A percentile compares a stretch with the other conserved stretches of the same genome.
phyloP scores from a whole-genome alignment of 1,140 invertebrate genomes.

The Euura lappo region DNA sequence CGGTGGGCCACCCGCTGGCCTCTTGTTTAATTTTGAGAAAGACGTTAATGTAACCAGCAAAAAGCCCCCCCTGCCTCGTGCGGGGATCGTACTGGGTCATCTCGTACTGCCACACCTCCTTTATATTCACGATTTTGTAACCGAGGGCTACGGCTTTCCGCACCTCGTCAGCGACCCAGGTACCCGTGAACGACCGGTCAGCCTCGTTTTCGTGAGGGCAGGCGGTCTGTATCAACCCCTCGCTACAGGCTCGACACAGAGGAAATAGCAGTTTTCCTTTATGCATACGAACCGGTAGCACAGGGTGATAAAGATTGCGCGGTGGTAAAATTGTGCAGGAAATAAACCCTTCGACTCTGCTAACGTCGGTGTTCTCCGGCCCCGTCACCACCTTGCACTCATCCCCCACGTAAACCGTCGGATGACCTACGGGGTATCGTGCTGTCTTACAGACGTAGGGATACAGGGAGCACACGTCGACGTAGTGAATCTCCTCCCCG shows the following conservation, averaged over 20 bases:
- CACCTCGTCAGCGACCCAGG: constrained; percentile 5
- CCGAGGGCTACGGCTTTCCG: too few species aligned
- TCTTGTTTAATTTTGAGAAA: constrained; percentile 51
- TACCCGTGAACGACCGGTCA: constrained; percentile 45
- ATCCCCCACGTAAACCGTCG: constrained; percentile 39
- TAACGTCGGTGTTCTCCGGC: constrained; percentile 15
- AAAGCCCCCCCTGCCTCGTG: constrained; percentile 32
- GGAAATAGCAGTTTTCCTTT: constrained; percentile 43
- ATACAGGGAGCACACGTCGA: constrained; percentile 47
- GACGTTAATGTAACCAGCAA: constrained; percentile 40
- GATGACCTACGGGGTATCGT: constrained; percentile 47
- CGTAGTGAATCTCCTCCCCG: constrained; percentile 46
- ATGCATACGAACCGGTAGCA: constrained; percentile 35
- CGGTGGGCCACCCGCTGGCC: constrained; percentile 30
- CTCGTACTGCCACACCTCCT: constrained; percentile 49
- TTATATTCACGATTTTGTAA: constrained; percentile 29
- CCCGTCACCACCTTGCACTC: constrained; percentile 22
- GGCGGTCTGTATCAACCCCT: not conserved
- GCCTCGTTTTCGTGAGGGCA: constrained; percentile 30
- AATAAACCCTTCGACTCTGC: constrained; percentile 25
- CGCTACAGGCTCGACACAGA: constrained; percentile 37
- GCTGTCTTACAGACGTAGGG: constrained; percentile 37
- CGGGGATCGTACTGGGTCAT: constrained; percentile 23
- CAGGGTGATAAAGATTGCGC: constrained; percentile 37
- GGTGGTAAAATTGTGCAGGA: constrained; percentile 34